Conservation (phyloP, 1,140 invertebrate genomes). For the Drosophila lini region DNA sequence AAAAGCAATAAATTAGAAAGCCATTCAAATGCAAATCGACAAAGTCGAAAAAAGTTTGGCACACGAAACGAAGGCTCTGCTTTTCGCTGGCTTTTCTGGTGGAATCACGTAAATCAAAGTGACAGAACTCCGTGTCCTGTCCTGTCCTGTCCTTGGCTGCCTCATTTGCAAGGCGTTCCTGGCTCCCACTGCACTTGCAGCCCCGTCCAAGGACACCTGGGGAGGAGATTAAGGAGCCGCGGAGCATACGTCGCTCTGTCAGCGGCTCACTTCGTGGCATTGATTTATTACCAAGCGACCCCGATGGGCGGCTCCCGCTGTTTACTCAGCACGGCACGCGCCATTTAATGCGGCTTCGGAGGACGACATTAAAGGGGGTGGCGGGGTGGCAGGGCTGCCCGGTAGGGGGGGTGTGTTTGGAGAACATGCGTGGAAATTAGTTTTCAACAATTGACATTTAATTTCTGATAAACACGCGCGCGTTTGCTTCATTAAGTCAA, state of each 20-base stretch:
- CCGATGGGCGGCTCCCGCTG: constrained; percentile 20
- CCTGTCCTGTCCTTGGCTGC: constrained; percentile 28
- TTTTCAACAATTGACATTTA: constrained; percentile 83
- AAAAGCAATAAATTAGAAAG: constrained; percentile 75
- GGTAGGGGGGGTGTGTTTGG: not conserved
- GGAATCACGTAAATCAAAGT: constrained; percentile 76
- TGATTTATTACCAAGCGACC: constrained; percentile 56
- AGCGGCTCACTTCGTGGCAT: constrained; percentile 54
- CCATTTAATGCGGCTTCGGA: constrained; percentile 55
- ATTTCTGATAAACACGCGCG: constrained; percentile 82
- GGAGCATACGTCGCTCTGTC: constrained; percentile 63
- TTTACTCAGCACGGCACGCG: constrained; percentile 61
- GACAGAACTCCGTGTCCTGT: constrained; percentile 47
- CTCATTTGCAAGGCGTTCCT: constrained; percentile 29
- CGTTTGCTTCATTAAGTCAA: constrained; percentile 79
- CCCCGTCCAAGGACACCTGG: constrained; percentile 31
- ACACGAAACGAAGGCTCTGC: constrained; percentile 10
- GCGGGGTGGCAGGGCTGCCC: not conserved
- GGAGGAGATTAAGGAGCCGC: constrained; percentile 40
- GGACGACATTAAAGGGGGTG: constrained; percentile 1
- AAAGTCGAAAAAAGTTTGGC: constrained; percentile 58
- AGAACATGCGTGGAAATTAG: constrained; percentile 64
- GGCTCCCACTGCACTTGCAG: constrained; percentile 32
- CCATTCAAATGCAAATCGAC: constrained; percentile 68
- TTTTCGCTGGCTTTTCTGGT: constrained; percentile 7